Evolutionary conservation across 2,888 invertebrate species (phyloP).

Genomic region (Pantelozetes paolii): DNA sequence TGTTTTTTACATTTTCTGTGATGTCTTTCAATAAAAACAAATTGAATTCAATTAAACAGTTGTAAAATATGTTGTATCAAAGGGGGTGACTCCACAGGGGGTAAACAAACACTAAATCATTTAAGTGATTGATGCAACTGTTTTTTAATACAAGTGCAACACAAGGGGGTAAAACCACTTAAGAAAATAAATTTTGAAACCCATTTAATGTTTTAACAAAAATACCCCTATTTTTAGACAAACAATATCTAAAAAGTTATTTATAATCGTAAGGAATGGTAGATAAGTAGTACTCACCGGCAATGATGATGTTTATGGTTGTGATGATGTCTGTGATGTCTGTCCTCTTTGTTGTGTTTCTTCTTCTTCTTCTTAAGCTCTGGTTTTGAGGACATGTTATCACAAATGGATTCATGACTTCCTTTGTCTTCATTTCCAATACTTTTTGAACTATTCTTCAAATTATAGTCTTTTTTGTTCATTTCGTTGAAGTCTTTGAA

Average conservation of each 20-base stretch:
- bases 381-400: constrained; percentile 4
- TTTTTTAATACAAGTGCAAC: no score
- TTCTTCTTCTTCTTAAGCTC: constrained; percentile 50
- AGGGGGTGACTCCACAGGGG: no score
- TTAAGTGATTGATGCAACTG: no score
- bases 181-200: no score
- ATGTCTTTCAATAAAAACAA: constrained; percentile 50
- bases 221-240: no score
- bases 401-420: constrained; percentile 18
- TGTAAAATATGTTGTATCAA: no score
- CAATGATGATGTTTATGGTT: constrained; percentile 62
- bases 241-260: no score
- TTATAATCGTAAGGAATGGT: no score
- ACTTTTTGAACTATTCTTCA: constrained; percentile 38
- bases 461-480: constrained; percentile 50
- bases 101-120: no score
- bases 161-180: no score
- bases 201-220: no score
- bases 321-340: constrained; percentile 68
- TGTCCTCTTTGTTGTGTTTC: constrained; percentile 48
- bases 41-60: not conserved
- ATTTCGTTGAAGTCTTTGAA: not conserved
- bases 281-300: not conserved
- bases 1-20: constrained; percentile 53
- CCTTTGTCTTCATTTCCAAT: constrained; percentile 27